Base-by-base conservation (phyloP, 2,113 vertebrate species). In the Agapornis roseicollis region DNA sequence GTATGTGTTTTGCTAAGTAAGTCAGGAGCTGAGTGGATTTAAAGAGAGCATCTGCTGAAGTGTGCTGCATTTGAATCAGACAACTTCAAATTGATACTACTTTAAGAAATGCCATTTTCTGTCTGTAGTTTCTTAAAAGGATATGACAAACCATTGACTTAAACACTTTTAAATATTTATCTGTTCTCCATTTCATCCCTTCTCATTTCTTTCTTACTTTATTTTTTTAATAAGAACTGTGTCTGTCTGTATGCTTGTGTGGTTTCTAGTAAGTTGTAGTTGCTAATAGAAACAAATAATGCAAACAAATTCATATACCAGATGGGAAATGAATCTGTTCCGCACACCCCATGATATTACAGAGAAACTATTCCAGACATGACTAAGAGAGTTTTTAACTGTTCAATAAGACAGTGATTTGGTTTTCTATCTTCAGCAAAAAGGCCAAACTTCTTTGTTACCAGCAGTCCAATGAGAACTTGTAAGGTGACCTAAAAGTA, bases 241-340 rank as follows among this genome's bases (percentile, higher is more conserved):
- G 33, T 70, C 46, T 68, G 50, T 79, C 55, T 2, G 0, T 83
- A 29, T 82, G 58, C 55, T 47, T 84, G 49, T 77, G 58, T 88
- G 72, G 60, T 83, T 90, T 86, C 71, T 93, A 86, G 80, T 84
- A 93, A 80, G 60, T 94, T 90, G 42, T 88, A 86, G 95, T 97
- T 97, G 95, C 96, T 96, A 97, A 81, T 71, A 94, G 96, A 96
- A 96, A 97, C 95, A 95, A 96, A 95, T 91, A 96, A 88, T 84
- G 92, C 88, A 97, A 96, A 96, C 94, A 97, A 88, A 96, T 90
- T 74, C 69, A 56, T 91, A 77, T 80, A 82, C 76, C 96, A 96
- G 91, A 89, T 94, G 95, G 93, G 89, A 96, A 96, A 90, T 89
- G n/a, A 87, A 82, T 95, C 63, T 94, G 24, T 85, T 89, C 81